Base-by-base conservation (phyloP, 2,113 vertebrate genomes). In the Amblyopsis rosae region DNA sequence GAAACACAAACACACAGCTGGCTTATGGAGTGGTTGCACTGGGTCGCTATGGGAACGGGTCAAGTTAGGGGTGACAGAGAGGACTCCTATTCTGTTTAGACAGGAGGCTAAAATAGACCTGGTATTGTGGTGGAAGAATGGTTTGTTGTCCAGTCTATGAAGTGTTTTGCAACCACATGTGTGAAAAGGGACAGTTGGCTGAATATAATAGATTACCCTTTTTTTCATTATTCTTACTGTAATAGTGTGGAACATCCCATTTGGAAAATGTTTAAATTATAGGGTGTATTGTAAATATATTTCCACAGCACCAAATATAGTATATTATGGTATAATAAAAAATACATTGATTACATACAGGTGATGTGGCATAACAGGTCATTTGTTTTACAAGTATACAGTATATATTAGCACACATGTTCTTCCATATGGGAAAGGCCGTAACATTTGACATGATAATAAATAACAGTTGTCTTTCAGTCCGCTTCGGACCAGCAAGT, bases 91-190 rank as follows among this genome's bases (percentile, higher is more conserved):
- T 26, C 26, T 26, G 26, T 26, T 26, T 26, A 26, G 26, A 67
- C 41, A 51, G 75, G 47, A 33, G 49, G 13, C 58, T 59, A 70
- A 45, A 67, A 71, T 62, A 75, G 72, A 47, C 74, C 16, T 6
- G 1, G 60, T 53, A 64, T 85, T 85, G 72, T 83, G 68, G 68
- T 1, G 51, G 60, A 63, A 59, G 63, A 76, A 72, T 67, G 70
- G 54, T 62, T 74, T 45, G 46, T 51, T 70, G 65, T 72, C 69
- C 69, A 35, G 45, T 73, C 72, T 63, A 26, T 26, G 2, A 26
- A 26, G 49, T 64, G 59, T 59, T 72, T 53, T n/a, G n/a, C 45
- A 15, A 48, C 26, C 63, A 70, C 57, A 69, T 62, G 17, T 19
- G 19, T 48, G 3, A 19, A 6, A 9, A 19, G 19, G 45, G 45